Evolutionary conservation across 2,113 vertebrate species (phyloP).

Genomic region (Syrmaticus mikado): DNA sequence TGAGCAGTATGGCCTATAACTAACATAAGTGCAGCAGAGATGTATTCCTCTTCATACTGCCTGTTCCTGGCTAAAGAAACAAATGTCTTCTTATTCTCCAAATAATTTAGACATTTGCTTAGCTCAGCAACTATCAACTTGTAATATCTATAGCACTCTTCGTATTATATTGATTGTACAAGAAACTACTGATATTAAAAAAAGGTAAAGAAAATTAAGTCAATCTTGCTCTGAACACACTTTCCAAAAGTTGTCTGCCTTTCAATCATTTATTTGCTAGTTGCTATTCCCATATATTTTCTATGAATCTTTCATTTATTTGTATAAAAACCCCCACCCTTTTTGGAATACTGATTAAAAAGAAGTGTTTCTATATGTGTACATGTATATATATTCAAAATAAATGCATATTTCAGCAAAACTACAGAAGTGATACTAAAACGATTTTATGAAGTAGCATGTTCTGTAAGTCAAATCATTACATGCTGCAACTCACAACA

Average conservation of each 20-base stretch:
- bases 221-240: neutral
- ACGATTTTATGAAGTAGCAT: neutral
- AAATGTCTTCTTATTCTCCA: neutral
- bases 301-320: conserved; percentile 30
- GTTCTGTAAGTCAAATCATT: conserved; percentile 28
- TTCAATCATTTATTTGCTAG: conserved; percentile 21
- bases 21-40: neutral
- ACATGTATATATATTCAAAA: neutral
- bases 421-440: neutral
- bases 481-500: neutral
- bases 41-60: neutral
- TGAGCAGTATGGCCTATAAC: neutral
- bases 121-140: neutral
- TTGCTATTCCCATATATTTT: neutral
- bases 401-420: conserved; percentile 8
- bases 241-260: neutral
- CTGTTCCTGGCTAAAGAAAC: neutral
- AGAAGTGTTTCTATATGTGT: neutral
- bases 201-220: neutral
- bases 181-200: neutral
- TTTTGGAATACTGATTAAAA: conserved; percentile 1
- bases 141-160: neutral
- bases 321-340: neutral
- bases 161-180: neutral
- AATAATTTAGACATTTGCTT: neutral